Conservation (phyloP, 2,888 invertebrate species). For the Antheraea yamamai region DNA sequence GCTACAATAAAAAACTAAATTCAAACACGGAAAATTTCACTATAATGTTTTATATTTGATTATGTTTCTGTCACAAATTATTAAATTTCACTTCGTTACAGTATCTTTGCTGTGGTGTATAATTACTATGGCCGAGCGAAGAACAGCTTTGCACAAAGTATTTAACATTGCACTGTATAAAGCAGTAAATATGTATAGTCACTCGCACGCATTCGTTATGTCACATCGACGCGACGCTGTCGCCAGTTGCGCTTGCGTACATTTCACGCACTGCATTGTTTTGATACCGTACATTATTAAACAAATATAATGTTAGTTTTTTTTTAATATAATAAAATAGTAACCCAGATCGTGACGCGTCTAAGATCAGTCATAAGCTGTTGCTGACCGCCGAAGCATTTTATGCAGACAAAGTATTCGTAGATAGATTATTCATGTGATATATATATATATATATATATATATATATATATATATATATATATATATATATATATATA, state of each 20-base stretch:
- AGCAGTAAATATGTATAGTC: conserved; percentile 20
- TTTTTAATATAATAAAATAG: no score
- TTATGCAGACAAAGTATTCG: no score
- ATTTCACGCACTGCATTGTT: conserved; percentile 12
- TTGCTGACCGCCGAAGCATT: no score
- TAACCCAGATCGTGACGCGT: no score
- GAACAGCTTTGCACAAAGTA: neutral
- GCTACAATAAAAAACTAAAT: neutral
- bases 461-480: no score
- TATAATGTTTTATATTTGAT: neutral
- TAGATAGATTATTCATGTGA: no score
- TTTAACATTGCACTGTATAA: neutral
- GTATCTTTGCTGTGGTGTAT: neutral
- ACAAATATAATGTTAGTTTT: neutral
- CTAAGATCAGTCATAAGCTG: no score
- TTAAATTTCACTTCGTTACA: neutral
- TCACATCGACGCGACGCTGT: conserved; percentile 20
- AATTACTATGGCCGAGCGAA: neutral
- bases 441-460: no score
- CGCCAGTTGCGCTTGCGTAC: conserved; percentile 20
- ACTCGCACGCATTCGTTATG: conserved; percentile 32
- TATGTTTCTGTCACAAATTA: neutral
- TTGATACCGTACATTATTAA: neutral
- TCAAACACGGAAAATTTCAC: neutral
- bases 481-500: no score